Evolutionary conservation across 2,113 vertebrate genomes (phyloP).

Genomic region (Polypterus bichir): DNA sequence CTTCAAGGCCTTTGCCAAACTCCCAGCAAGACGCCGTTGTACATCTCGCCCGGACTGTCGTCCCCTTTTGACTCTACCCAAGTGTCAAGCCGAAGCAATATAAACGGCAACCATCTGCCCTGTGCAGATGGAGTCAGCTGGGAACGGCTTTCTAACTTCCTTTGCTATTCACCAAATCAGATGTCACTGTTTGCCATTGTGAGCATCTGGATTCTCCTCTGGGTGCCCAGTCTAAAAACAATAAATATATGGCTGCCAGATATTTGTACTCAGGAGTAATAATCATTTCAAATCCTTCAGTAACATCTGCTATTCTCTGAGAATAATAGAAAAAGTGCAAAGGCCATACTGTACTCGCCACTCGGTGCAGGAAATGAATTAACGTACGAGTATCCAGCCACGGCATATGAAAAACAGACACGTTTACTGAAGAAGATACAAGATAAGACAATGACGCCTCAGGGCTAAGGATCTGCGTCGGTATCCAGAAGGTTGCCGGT

Average conservation of each 20-base stretch:
- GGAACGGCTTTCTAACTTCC: slow-evolving; percentile 21
- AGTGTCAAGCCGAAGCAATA: slow-evolving; percentile 20
- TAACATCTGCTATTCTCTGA: slow-evolving; percentile 36
- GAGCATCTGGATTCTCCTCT: background rate
- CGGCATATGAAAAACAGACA: too few species aligned
- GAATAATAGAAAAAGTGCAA: slow-evolving; percentile 8
- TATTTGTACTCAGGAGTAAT: slow-evolving; percentile 37
- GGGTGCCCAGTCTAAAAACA: background rate
- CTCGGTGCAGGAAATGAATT: too few species aligned
- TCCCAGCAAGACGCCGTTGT: background rate
- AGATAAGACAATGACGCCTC: too few species aligned
- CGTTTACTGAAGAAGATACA: too few species aligned
- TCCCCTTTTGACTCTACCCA: slow-evolving; percentile 20
- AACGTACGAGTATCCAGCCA: background rate
- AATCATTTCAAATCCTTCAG: slow-evolving; percentile 31
- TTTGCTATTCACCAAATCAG: slow-evolving; percentile 2
- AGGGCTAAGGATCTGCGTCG: too few species aligned
- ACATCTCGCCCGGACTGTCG: background rate
- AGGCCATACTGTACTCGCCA: too few species aligned
- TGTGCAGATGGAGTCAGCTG: slow-evolving; percentile 26
- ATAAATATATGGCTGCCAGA: slow-evolving; percentile 28
- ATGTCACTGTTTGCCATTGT: background rate
- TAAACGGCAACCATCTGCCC: slow-evolving; percentile 32
- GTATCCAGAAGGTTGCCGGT: too few species aligned
- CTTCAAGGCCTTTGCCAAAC: background rate